phyloP scores from a whole-genome alignment of 2,113 vertebrate genomes.

The Cyprinus carpio region DNA sequence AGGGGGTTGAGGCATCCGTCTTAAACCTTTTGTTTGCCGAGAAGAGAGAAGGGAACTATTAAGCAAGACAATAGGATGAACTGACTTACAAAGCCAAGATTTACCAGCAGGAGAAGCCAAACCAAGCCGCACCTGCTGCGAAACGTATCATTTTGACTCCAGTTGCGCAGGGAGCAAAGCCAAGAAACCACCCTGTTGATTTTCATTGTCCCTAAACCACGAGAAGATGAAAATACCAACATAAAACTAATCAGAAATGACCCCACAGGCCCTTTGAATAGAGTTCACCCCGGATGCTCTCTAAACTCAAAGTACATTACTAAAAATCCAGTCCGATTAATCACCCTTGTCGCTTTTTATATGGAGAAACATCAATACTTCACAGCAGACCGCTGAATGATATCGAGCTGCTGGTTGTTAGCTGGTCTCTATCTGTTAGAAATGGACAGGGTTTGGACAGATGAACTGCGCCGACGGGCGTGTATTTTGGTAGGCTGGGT shows the following conservation, averaged over 20 bases:
- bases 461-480: not conserved
- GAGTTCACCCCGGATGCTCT: conserved; percentile 53
- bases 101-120: not conserved
- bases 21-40: conserved; percentile 46
- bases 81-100: conserved; percentile 20
- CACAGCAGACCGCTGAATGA: conserved; percentile 48
- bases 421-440: conserved; percentile 49
- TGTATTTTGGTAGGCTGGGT: not conserved
- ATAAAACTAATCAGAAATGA: not conserved
- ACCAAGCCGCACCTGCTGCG: conserved; percentile 20
- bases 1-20: conserved; percentile 26
- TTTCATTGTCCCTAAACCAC: not conserved
- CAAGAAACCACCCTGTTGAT: conserved; percentile 34
- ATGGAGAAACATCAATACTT: conserved; percentile 61
- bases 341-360: conserved; percentile 60
- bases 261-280: not conserved
- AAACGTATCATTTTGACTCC: not conserved
- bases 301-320: conserved; percentile 54
- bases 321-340: conserved; percentile 59
- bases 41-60: conserved; percentile 33
- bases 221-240: not conserved
- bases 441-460: conserved; percentile 27
- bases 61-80: conserved; percentile 28
- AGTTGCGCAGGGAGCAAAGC: not conserved
- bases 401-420: conserved; percentile 55